Percentiles rank a stretch among this genome's conserved stretches.
These are phyloP conservation scores for Reinhardtius hippoglossoides DNA, from an alignment of 2,113 vertebrate species.

Conservation along the genomic window DNA sequence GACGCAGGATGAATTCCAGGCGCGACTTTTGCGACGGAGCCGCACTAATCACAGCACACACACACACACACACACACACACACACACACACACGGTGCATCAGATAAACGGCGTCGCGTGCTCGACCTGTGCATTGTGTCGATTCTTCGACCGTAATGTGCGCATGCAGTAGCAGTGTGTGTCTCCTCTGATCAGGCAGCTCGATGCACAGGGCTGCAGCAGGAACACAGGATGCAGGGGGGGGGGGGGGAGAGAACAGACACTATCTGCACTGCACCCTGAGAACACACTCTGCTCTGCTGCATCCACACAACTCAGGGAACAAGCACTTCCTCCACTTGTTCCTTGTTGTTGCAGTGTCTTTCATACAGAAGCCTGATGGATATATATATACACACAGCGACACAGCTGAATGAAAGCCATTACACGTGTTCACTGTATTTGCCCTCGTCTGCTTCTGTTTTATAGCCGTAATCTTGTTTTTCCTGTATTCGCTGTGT, in stretches of 20 bases:
- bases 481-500: neutral
- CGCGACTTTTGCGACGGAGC: conserved; percentile 4
- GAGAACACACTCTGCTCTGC: conserved; percentile 37
- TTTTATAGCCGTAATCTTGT: neutral
- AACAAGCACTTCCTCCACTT: conserved; percentile 32
- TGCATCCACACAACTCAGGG: conserved; percentile 5
- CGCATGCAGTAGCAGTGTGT: conserved; percentile 30
- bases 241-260: conserved; percentile 38
- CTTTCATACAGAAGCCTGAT: conserved; percentile 11
- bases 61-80: neutral
- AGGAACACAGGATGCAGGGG: conserved; percentile 29
- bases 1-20: conserved; percentile 5
- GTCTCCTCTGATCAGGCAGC: conserved; percentile 64
- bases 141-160: conserved; percentile 49
- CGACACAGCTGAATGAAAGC: conserved; percentile 9
- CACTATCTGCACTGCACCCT: conserved; percentile 34
- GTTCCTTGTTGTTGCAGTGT: neutral
- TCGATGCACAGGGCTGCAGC: conserved; percentile 48
- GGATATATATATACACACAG: neutral
- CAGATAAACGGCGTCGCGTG: conserved; percentile 54
- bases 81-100: conserved; percentile 13
- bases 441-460: neutral
- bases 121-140: conserved; percentile 39
- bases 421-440: neutral
- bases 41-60: conserved; percentile 33